These are phyloP conservation scores for Gymnothorax reevesii DNA, from an alignment of 2,797 vertebrate genomes.

Conservation along the genomic window DNA sequence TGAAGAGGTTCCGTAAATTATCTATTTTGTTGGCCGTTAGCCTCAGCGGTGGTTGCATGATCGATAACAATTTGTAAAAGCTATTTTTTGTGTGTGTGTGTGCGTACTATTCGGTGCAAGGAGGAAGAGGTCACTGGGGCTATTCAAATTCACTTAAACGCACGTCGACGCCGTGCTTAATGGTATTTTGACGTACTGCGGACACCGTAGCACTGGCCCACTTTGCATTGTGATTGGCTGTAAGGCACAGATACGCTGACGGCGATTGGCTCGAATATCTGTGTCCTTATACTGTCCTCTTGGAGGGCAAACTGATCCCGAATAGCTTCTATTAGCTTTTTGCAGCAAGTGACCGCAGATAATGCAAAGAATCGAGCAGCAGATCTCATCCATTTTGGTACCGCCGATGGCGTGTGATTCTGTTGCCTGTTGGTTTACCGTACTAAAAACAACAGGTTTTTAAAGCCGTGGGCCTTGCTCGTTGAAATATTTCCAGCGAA, in stretches of 20 bases:
- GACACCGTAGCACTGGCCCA: constrained; percentile 46
- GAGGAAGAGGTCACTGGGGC: neutral
- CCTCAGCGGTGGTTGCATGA: neutral
- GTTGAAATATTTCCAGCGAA: neutral
- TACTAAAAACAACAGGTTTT: neutral
- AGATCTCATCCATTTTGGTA: neutral
- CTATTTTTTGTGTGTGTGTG: neutral
- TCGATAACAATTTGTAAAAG: neutral
- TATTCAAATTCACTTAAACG: neutral
- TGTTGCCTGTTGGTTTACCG: neutral
- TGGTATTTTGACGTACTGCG: constrained; percentile 46
- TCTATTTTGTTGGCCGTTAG: neutral
- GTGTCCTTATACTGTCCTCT: constrained; percentile 52
- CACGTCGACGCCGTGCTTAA: neutral
- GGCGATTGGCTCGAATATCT: constrained; percentile 50
- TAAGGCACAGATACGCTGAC: constrained; percentile 2
- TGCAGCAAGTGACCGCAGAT: neutral
- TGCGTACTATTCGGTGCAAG: neutral
- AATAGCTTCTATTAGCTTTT: neutral
- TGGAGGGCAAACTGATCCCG: constrained; percentile 54
- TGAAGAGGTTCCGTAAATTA: too few species aligned
- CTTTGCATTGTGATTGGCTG: constrained; percentile 52
- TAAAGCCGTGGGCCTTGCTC: neutral
- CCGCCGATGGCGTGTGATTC: neutral
- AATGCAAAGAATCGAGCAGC: neutral